Base-by-base conservation (phyloP, 2,797 vertebrate genomes). In the Florisuga fusca region DNA sequence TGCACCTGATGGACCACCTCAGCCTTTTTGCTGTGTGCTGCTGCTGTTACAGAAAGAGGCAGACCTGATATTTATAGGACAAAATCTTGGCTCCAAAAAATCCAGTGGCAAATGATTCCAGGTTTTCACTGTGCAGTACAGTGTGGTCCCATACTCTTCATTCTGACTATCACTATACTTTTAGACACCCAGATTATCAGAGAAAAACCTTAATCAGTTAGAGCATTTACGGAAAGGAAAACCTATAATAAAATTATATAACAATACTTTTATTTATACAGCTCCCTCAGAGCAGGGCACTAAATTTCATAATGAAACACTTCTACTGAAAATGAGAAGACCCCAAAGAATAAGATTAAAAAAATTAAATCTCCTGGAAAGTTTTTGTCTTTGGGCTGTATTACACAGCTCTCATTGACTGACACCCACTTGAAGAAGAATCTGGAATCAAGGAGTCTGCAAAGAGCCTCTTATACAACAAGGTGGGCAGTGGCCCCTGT, bases 221-320 rank as follows among this genome's bases (percentile, higher is more conserved):
- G 6, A 73, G 22, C 22, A 73, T 9, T 73, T 15, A 17, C 82
- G 38, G 48, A 84, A 88, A 81, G 22, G 31, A 78, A n/a, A 91
- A 74, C 36, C 29, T 29, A 8, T 36, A 29, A 51, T 41, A 87
- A 71, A 41, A 45, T 50, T 78, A 36, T 21, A 9, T 18, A 25
- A 45, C 7, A 55, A 21, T 41, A 62, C 10, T 90, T 85, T 23
- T 62, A 75, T 50, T 89, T 90, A 67, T 34, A 43, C 21, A 86
- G 21, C 19, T 77, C 5, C 13, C 17, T 15, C 8, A 58, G 23
- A 75, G 64, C 46, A 83, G 61, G 26, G n/a, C 1, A 1, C 50
- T 72, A 22, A 72, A 63, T 29, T 82, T 66, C 41, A 20, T 57
- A 83, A 86, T 86, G 73, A 90, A 94, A 88, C 85, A 88, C 75